Evolutionary conservation across 1,140 invertebrate genomes (phyloP).

Genomic region (Matsumurasca onukii): DNA sequence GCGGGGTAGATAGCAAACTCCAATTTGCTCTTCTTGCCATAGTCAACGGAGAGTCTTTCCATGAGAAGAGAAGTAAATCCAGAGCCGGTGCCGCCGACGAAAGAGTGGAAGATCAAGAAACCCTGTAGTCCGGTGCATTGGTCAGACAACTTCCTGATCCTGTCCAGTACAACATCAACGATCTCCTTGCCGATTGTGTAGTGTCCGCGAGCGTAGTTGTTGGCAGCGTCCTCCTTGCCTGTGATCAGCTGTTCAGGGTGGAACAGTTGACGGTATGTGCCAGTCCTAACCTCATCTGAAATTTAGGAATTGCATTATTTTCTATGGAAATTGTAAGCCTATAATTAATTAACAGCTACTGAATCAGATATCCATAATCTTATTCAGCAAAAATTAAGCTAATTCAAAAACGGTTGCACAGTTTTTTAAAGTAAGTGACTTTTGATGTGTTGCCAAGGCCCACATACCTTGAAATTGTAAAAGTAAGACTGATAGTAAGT

Average conservation of each 20-base stretch:
- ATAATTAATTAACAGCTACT: too few species aligned
- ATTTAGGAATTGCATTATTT: slow-evolving; percentile 24
- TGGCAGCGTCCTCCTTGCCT: slow-evolving; percentile 66
- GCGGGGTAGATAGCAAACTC: slow-evolving; percentile 71
- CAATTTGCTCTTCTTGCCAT: slow-evolving; percentile 68
- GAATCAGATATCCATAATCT: too few species aligned
- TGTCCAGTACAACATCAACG: slow-evolving; percentile 67
- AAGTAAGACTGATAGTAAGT: too few species aligned
- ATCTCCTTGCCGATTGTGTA: slow-evolving; percentile 78
- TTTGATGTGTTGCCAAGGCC: too few species aligned
- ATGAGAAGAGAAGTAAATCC: slow-evolving; percentile 68
- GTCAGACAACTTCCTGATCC: slow-evolving; percentile 71
- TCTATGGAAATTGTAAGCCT: too few species aligned
- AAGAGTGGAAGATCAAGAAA: slow-evolving; percentile 84
- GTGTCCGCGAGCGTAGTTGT: slow-evolving; percentile 67
- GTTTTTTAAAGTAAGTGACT: too few species aligned
- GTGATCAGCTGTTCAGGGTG: slow-evolving; percentile 64
- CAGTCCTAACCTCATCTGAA: slow-evolving; percentile 59
- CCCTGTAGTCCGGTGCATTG: slow-evolving; percentile 80
- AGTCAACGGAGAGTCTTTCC: slow-evolving; percentile 66
- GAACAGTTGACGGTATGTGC: slow-evolving; percentile 60
- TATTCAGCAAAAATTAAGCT: too few species aligned
- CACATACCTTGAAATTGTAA: too few species aligned
- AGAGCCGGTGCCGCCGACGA: slow-evolving; percentile 88
- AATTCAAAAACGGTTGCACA: too few species aligned